Conservation (phyloP, 1,140 invertebrate genomes). For the Drosophila sturtevanti region DNA sequence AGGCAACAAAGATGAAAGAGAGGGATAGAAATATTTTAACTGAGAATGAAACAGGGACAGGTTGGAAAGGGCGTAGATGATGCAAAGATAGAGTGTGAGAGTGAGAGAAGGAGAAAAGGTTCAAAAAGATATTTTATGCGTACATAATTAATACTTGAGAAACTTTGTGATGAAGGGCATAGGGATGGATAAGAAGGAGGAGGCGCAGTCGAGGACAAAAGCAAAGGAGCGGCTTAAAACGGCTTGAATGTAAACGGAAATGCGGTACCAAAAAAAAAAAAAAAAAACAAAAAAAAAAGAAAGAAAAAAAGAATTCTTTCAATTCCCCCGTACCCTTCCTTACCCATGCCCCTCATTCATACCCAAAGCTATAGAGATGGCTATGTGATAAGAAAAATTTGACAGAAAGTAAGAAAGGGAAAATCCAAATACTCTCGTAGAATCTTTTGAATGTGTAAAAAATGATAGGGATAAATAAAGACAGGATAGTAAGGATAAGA, state of each 20-base stretch:
- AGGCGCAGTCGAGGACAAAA: background rate
- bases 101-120: conserved; percentile 48
- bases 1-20: background rate
- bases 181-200: background rate
- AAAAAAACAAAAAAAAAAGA: too few species aligned
- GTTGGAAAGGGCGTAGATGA: background rate
- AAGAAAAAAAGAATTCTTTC: too few species aligned
- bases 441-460: background rate
- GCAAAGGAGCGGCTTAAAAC: conserved; percentile 28
- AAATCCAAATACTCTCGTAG: too few species aligned
- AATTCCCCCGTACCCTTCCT: background rate
- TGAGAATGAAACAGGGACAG: too few species aligned
- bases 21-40: too few species aligned
- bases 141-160: conserved; percentile 77
- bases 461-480: background rate
- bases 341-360: too few species aligned
- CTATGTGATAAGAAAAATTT: conserved; percentile 5
- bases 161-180: background rate
- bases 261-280: conserved; percentile 47
- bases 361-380: conserved; percentile 3
- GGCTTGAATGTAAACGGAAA: conserved; percentile 63
- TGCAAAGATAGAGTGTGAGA: background rate
- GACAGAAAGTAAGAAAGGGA: background rate
- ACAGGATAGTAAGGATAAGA: background rate
- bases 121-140: conserved; percentile 79